Evolutionary conservation across 2,113 vertebrate genomes (phyloP).

Genomic region (Orthochromis indermauri): DNA sequence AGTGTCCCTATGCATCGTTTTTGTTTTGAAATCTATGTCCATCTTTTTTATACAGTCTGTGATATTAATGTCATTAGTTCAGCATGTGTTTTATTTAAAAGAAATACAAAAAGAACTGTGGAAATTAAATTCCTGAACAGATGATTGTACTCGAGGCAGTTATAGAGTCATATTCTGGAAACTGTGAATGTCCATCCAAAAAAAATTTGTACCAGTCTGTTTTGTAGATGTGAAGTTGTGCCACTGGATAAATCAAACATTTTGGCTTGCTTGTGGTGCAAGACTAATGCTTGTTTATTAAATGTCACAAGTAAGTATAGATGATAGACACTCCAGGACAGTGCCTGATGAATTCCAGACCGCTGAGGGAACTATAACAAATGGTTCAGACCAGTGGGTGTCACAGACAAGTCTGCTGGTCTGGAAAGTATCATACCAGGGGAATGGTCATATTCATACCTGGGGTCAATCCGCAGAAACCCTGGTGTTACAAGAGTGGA

Average conservation of each 20-base stretch:
- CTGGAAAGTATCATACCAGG: constrained; percentile 27
- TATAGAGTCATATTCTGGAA: not conserved
- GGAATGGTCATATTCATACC: not conserved
- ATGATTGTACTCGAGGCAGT: not conserved
- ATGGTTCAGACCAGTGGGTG: not conserved
- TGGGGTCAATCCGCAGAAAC: not conserved
- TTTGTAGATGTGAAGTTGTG: not conserved
- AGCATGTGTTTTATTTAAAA: not conserved
- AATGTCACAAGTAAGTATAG: not conserved
- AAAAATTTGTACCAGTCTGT: not conserved
- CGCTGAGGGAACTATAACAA: not conserved
- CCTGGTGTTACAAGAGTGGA: not conserved
- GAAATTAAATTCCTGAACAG: not conserved
- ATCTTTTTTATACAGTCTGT: not conserved
- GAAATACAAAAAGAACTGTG: not conserved
- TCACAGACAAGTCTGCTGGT: not conserved
- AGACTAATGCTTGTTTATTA: not conserved
- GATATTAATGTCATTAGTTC: not conserved
- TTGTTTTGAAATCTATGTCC: not conserved
- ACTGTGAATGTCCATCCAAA: not conserved
- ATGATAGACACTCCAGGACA: not conserved
- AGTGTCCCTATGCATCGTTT: not conserved
- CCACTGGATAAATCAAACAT: not conserved
- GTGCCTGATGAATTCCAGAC: constrained; percentile 6
- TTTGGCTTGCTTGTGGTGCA: not conserved